Evolutionary conservation across 2,113 vertebrate species (phyloP), one percentile per base, ranked within the genome.

Genomic region (Gnathonemus echidnorhynchus): DNA sequence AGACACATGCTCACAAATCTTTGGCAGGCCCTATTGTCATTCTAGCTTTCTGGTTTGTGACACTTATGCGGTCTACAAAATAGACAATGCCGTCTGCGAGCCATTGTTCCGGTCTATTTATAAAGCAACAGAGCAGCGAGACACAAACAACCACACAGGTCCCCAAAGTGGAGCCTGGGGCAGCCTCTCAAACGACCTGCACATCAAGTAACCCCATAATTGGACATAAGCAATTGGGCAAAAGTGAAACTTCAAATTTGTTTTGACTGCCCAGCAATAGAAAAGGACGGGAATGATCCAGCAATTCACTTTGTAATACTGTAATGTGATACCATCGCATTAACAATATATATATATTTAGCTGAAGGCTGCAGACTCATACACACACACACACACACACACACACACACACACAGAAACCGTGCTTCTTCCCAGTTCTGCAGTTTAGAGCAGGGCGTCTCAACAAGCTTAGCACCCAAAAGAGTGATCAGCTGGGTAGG

Each of bases 71-170:
- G 93, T 93, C 74, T 88, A 53, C 85, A 86, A 90, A 92, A 91
- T 89, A 93, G 92, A 93, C 93, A 93, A 93, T 92, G 93, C 74
- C 84, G 93, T 93, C 90, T 92, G 88, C 35, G 62, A 90, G 90
- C 91, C 89, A 93, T 93, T 93, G 93, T 93, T 92, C 90, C 31
- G 45, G 74, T 90, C 90, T 93, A 92, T 93, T 93, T 93, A 90
- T 93, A 93, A 93, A 91, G 91, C 62, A 87, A 92, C 90, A 90
- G 89, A 90, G 87, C 88, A 88, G 90, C 92, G 92, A 91, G 93
- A 93, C 92, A 92, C 92, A 93, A 92, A 92, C 92, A 91, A 91
- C 91, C 89, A 39, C 85, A 87, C 92, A 88, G 90, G 92, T 93
- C 93, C 92, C 93, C 90, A 91, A 92, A 91, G 92, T 92, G 91